Evolutionary conservation across 2,888 invertebrate genomes (phyloP), one percentile per base, ranked within the genome.

Genomic region (Margaritifera margaritifera): DNA sequence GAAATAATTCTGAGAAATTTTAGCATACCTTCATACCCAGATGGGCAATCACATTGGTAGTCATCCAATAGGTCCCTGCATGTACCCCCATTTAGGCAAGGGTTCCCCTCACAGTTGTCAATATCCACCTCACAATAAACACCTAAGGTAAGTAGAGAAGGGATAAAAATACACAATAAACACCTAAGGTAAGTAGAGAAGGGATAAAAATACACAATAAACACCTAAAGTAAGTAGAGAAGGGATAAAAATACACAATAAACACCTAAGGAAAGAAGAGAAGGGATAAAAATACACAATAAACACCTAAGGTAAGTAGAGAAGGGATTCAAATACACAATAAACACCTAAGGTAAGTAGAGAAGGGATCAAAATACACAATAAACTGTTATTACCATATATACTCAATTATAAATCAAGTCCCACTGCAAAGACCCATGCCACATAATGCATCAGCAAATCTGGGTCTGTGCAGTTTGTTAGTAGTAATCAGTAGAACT

Each of bases 31-130:
- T 57, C 57, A 42, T 66, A 80, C 18, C 78, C 80, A 11, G 64
- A 20, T 2, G 31, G 22, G 55, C 78, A 80, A 0, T 20, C 24
- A 59, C 80, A 80, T 4, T 56, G 25, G 69, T 80, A 86, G 42
- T 79, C 71, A 15, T 65, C 76, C 27, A 77, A 62, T 8, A 74
- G 72, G 67, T 86, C 84, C 4, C 69, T 61, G 72, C 88, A 88
- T 2, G 77, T 74, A 22, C 84, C 87, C 20, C 74, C 81, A 65
- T 86, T 79, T 11, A 71, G 70, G 69, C 88, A 88, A 0, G 83
- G 83, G 19, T 73, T 53, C 8, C 67, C 75, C n/a, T 74, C 71
- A 67, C 86, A 87, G 64, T 87, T 86, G 72, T 88, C 77, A 1
- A 84, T 69, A 54, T 86, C 81, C 18, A 71, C 57, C 64, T 82